These are phyloP conservation scores for Podiceps cristatus DNA, from an alignment of 2,113 vertebrate genomes.

Conservation along the genomic window DNA sequence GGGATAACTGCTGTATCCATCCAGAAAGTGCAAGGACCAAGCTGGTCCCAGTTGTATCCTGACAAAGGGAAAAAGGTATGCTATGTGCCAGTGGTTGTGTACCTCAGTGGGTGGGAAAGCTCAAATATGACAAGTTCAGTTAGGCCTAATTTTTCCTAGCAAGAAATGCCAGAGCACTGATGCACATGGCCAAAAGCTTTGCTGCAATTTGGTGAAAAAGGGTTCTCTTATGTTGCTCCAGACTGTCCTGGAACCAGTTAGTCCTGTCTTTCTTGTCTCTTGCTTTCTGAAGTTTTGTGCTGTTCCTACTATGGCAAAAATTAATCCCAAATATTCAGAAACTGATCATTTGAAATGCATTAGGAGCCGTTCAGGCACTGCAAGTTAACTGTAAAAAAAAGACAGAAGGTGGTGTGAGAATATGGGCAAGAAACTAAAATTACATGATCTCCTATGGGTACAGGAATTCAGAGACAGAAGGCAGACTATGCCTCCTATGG, in stretches of 20 bases:
- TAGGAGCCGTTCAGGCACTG: neutral
- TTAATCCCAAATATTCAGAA: neutral
- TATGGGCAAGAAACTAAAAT: neutral
- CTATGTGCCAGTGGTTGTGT: neutral
- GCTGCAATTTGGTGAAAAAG: neutral
- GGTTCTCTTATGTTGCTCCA: neutral
- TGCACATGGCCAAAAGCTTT: neutral
- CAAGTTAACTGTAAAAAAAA: neutral
- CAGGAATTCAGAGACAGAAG: neutral
- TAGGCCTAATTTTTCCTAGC: neutral
- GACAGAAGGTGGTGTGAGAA: neutral
- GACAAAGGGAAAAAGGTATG: neutral
- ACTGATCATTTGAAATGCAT: neutral
- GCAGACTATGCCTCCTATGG: neutral
- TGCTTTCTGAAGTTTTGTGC: neutral
- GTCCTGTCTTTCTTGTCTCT: neutral
- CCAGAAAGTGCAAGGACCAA: neutral
- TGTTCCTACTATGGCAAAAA: neutral
- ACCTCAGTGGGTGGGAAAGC: neutral
- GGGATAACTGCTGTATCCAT: neutral
- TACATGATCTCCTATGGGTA: neutral
- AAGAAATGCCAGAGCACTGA: neutral
- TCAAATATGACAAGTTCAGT: neutral
- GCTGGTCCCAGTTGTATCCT: neutral
- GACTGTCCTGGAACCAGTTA: neutral